Evolutionary conservation across 2,888 invertebrate species (phyloP), one percentile per base, ranked within the genome.

Genomic region (Spisula solida): DNA sequence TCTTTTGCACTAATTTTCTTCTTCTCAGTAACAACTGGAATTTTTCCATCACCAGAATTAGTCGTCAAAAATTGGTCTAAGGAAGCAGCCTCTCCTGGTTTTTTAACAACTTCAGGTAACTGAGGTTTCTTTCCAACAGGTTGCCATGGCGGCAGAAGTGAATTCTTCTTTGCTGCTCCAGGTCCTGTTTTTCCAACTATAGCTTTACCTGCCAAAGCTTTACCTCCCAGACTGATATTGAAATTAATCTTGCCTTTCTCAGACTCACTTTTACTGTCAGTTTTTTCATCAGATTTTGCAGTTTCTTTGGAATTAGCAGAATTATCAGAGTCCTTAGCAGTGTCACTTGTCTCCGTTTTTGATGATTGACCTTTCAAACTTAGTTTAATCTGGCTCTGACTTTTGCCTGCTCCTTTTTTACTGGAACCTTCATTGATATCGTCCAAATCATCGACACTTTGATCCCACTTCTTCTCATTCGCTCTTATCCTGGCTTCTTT

Each of bases 61-160:
- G 91, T 87, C 34, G 93, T 92, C 16, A 94, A 78, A 81, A 94
- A 94, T 41, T 80, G 87, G 87, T 94, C 94, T 29, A 94, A 88
- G 41, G 89, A 82, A 5, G 93, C 90, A 31, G 89, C 82, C 34
- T 91, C 91, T 51, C 93, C 91, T 70, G 85, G 47, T 29, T 92
- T 92, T 29, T 55, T 60, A 47, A 41, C 51, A 18, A 51, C n/a
- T 18, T 92, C 91, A 16, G 81, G n/a, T n/a, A n/a, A n/a, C n/a
- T n/a, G n/a, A n/a, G n/a, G 29, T 55, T 93, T 92, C 84, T 93
- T 91, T 2, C 91, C 89, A 20, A 94, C 94, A 14, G 93, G 93
- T 48, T 90, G 92, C 94, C 94, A 94, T 12, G 94, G 93, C 29
- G 94, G 93, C 31, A 94, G 82, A 16, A 91, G 55, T 25, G 93